Conservation (phyloP, 2,888 invertebrate species). For the Thymelicus sylvestris region DNA sequence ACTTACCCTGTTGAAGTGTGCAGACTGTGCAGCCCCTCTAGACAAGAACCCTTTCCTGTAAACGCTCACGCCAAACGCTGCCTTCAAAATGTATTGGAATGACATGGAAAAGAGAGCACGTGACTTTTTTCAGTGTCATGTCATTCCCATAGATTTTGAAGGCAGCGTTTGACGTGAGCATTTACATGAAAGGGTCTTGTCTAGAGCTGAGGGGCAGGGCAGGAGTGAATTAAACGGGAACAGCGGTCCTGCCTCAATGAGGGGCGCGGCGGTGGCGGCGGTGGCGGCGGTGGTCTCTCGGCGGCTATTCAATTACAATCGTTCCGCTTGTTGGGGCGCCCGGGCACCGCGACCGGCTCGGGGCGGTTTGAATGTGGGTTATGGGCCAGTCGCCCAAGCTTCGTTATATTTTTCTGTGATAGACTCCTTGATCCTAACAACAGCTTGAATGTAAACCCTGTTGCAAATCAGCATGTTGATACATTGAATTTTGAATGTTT, state of each 20-base stretch:
- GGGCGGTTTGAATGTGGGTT: not conserved
- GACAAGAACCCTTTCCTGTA: too few relatives aligned
- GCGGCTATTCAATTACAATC: slow-evolving; percentile 69
- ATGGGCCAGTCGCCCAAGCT: not conserved
- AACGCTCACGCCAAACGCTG: too few relatives aligned
- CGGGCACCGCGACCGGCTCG: not conserved
- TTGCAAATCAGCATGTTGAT: too few relatives aligned
- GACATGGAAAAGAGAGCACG: too few relatives aligned
- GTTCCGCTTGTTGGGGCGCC: slow-evolving; percentile 41
- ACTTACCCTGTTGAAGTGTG: too few relatives aligned
- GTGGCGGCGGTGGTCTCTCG: slow-evolving; percentile 48
- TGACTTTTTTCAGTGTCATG: too few relatives aligned
- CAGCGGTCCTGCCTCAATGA: slow-evolving; percentile 53
- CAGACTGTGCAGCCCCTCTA: too few relatives aligned
- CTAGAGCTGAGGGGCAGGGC: not conserved
- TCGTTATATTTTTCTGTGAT: not conserved
- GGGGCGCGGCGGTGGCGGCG: slow-evolving; percentile 39
- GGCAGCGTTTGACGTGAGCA: too few relatives aligned
- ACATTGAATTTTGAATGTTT: too few relatives aligned
- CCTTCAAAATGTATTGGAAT: too few relatives aligned
- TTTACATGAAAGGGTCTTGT: too few relatives aligned
- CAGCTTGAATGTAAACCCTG: not conserved
- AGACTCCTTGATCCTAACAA: not conserved
- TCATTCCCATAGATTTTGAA: too few relatives aligned
- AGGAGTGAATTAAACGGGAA: slow-evolving; percentile 40